These are phyloP conservation scores for Villa cingulata DNA, from an alignment of 2,888 invertebrate species.

Conservation along the genomic window DNA sequence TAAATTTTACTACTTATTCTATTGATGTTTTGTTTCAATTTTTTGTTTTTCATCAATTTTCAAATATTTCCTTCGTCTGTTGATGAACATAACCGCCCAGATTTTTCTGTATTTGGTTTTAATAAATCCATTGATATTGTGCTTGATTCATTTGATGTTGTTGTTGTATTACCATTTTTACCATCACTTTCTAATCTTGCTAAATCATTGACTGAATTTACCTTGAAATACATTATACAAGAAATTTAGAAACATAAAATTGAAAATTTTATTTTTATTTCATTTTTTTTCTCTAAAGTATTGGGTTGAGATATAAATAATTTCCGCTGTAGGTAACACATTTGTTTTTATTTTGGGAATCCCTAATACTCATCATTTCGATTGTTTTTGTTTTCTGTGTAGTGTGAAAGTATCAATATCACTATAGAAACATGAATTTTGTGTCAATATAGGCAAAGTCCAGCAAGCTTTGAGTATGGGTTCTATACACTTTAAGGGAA, in stretches of 20 bases:
- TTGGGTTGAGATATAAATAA: background rate
- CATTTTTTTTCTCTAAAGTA: no score
- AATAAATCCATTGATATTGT: slow-evolving; percentile 20
- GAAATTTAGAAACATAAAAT: no score
- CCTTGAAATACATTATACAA: slow-evolving; percentile 21
- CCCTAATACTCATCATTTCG: background rate
- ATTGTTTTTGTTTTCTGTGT: background rate
- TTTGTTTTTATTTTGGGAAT: background rate
- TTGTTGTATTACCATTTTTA: slow-evolving; percentile 15
- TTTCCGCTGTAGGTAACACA: background rate
- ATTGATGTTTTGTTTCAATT: no score
- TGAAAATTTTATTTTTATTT: no score
- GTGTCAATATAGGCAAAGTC: background rate
- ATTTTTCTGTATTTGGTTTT: slow-evolving; percentile 18
- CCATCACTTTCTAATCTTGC: slow-evolving; percentile 21
- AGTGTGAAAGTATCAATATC: background rate
- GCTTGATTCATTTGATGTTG: slow-evolving; percentile 10
- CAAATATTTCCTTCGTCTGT: slow-evolving; percentile 15
- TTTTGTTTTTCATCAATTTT: slow-evolving; percentile 14
- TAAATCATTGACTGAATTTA: slow-evolving; percentile 34
- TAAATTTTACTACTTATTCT: no score
- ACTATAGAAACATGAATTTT: background rate
- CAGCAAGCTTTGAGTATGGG: background rate
- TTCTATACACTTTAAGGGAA: background rate
- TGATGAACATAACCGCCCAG: slow-evolving; percentile 8